Percentiles rank a stretch among this genome's conserved stretches.
These are phyloP conservation scores for Arctopsyche grandis DNA, from an alignment of 1,140 invertebrate genomes.

Conservation along the genomic window DNA sequence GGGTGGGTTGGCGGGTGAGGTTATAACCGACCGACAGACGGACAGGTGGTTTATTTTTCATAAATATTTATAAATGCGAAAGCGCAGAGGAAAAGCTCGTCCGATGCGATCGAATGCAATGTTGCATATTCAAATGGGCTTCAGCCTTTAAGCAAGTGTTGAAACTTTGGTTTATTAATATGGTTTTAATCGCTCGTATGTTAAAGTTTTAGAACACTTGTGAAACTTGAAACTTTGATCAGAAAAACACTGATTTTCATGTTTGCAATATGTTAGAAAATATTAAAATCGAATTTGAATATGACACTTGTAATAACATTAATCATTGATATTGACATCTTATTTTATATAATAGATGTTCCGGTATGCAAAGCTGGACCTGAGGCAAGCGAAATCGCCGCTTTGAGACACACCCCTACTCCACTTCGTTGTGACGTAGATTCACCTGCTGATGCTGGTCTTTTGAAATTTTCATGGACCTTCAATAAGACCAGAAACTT, in stretches of 20 bases:
- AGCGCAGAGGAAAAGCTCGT: neutral
- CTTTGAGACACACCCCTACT: conserved; percentile 36
- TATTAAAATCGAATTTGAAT: too few species aligned
- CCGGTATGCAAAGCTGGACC: conserved; percentile 42
- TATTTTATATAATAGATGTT: conserved; percentile 38
- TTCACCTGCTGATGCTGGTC: conserved; percentile 79
- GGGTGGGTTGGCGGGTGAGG: neutral
- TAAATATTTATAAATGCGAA: neutral
- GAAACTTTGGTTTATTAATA: too few species aligned
- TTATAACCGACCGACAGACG: neutral
- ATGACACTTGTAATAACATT: too few species aligned
- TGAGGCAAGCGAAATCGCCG: conserved; percentile 39
- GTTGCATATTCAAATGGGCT: neutral
- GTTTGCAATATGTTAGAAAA: too few species aligned
- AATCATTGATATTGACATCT: too few species aligned
- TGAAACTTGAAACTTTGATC: too few species aligned
- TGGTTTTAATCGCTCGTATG: too few species aligned
- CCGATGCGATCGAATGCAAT: neutral
- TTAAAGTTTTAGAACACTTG: too few species aligned
- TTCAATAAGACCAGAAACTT: conserved; percentile 81
- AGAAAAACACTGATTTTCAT: too few species aligned
- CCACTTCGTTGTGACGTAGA: conserved; percentile 79
- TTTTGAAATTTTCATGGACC: conserved; percentile 80
- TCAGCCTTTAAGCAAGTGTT: neutral
- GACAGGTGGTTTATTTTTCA: conserved; percentile 16